These are phyloP conservation scores for Rhinoderma darwinii DNA, from an alignment of 2,113 vertebrate genomes.

Conservation along the genomic window DNA sequence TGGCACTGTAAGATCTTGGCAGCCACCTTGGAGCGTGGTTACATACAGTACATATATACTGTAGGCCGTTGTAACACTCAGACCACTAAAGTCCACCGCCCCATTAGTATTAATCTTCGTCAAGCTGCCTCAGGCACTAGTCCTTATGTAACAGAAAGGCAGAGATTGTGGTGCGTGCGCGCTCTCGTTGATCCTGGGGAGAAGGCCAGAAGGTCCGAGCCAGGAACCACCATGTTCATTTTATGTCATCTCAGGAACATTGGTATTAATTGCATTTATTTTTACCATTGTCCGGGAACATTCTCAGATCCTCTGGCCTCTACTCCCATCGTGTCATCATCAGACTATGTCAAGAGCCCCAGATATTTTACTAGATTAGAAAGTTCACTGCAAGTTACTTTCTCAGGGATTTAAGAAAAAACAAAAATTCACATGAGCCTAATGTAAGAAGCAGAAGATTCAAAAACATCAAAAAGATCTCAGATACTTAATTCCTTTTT, in stretches of 20 bases:
- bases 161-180: background rate
- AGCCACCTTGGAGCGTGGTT: background rate
- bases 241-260: background rate
- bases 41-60: background rate
- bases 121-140: background rate
- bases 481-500: background rate
- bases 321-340: background rate
- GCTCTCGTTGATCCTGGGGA: background rate
- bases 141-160: background rate
- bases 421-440: background rate
- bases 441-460: background rate
- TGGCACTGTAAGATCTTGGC: background rate
- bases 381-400: no score
- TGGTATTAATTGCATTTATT: background rate
- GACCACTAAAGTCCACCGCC: background rate
- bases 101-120: background rate
- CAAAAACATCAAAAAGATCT: background rate
- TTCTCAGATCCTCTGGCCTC: background rate
- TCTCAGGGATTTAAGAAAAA: background rate
- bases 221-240: background rate
- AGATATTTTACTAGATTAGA: background rate
- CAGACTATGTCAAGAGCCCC: background rate
- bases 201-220: background rate
- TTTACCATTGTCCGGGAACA: slow-evolving; percentile 12
- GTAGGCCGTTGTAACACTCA: background rate